Evolutionary conservation across 2,797 vertebrate genomes (phyloP).

Genomic region (Anas georgica): DNA sequence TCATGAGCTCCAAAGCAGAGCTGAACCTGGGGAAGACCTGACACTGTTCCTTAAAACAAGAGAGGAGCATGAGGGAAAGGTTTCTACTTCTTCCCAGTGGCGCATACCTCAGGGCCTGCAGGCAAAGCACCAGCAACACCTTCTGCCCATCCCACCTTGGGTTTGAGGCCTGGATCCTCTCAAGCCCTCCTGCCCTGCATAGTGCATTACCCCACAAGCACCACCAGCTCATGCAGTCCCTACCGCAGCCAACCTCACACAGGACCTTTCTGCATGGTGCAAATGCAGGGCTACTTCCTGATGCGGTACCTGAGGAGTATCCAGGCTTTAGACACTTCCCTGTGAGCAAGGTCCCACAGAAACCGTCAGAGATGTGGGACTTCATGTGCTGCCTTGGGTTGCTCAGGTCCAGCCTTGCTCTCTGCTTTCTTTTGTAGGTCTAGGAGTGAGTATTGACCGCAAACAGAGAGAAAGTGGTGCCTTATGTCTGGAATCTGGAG

Average conservation of each 20-base stretch:
- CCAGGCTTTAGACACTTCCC: neutral
- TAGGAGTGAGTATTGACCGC: neutral
- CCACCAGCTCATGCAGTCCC: fast-evolving
- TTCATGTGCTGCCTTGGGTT: neutral
- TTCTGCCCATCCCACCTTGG: neutral
- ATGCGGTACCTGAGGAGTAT: no score
- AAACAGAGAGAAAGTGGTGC: neutral
- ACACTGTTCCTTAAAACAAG: neutral
- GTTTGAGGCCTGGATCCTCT: neutral
- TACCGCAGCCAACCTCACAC: neutral
- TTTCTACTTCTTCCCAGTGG: fast-evolving
- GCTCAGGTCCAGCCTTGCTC: neutral
- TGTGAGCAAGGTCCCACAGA: neutral
- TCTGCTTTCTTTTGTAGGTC: neutral
- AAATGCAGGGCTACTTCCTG: neutral
- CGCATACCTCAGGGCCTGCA: fast-evolving
- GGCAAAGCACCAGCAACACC: neutral
- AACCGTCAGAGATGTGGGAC: neutral
- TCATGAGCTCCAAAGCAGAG: neutral
- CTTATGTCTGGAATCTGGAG: neutral
- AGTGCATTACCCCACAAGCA: fast-evolving
- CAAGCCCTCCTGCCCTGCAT: neutral
- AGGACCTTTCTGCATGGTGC: neutral
- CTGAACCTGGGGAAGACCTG: neutral
- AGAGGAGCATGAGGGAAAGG: fast-evolving